Evolutionary conservation across 2,113 vertebrate species (phyloP), one percentile per base, ranked within the genome.

Genomic region (Neopipo cinnamomea): DNA sequence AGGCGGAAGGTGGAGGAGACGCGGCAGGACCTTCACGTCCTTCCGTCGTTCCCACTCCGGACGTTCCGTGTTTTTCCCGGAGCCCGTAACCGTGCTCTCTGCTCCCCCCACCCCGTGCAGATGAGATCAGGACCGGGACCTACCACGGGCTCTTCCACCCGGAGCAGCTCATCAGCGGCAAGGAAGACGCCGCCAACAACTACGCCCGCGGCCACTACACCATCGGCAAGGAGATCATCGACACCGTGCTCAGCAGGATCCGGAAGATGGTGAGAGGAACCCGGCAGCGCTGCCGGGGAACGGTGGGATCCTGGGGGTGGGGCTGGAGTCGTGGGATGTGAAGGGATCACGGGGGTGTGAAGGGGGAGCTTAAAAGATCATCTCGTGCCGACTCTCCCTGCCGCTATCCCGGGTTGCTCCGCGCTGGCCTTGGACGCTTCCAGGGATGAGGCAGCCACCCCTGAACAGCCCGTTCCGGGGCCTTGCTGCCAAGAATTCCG

Each of bases 141-240:
- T 99, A 99, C 90, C 98, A 98, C 3, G 98, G 96, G 2, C 98
- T 99, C 10, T 98, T 98, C 92, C 98, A 99, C 67, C 98, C 98
- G 0, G 97, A 98, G 85, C 98, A 98, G 93, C 97, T 98, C 42
- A 98, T 98, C 88, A 97, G 91, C 0, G 98, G 98, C 39, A 98
- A 98, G 55, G 97, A 98, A 44, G 98, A 98, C 39, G 98, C 98
- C 1, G 98, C 98, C 39, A 98, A 98, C 79, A 98, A 98, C 70
- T 98, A 97, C 12, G 97, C 98, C 37, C 95, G 98, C 0, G 97
- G 98, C 16, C 97, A 98, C 89, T 98, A 97, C 66, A 98, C 97
- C 65, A 96, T 98, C 1, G 97, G 98, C 8, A 98, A 98, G 91
- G 97, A 98, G 77, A 97, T 98, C 12, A 96, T 98, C 28, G 97